phyloP scores from a whole-genome alignment of 2,797 vertebrate species.

The Merluccius polli region DNA sequence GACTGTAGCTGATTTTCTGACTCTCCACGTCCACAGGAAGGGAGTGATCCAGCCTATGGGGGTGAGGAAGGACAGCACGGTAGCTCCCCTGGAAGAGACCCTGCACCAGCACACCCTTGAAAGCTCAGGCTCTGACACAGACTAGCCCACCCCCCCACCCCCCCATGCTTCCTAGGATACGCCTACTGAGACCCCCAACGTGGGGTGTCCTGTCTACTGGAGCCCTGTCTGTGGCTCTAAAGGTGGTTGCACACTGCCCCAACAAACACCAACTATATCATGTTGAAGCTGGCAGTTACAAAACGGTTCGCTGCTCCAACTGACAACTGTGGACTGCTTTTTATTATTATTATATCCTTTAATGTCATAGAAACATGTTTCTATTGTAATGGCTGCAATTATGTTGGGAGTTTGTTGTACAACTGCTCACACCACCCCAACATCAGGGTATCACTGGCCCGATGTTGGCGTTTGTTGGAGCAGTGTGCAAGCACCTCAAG shows the following conservation, averaged over 20 bases:
- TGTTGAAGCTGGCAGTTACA: not conserved
- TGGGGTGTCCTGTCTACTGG: not conserved
- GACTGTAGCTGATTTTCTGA: not conserved
- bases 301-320: not conserved
- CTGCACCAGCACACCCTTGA: conserved; percentile 73
- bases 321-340: not conserved
- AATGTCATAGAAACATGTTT: not conserved
- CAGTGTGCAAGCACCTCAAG: not conserved
- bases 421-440: not conserved
- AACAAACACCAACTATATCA: not conserved
- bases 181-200: not conserved
- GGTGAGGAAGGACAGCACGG: conserved; percentile 87
- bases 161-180: not conserved
- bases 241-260: not conserved
- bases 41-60: conserved; percentile 95
- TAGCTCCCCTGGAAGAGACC: conserved; percentile 90
- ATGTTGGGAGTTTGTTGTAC: not conserved
- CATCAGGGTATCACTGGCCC: not conserved
- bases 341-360: not conserved
- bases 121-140: conserved; percentile 84
- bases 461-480: not conserved
- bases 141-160: conserved; percentile 62
- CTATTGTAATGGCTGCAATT: not conserved
- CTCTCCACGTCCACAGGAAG: conserved; percentile 78
- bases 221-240: not conserved